Conservation (phyloP, 2,888 invertebrate species). For the Synergus laeviventris region DNA sequence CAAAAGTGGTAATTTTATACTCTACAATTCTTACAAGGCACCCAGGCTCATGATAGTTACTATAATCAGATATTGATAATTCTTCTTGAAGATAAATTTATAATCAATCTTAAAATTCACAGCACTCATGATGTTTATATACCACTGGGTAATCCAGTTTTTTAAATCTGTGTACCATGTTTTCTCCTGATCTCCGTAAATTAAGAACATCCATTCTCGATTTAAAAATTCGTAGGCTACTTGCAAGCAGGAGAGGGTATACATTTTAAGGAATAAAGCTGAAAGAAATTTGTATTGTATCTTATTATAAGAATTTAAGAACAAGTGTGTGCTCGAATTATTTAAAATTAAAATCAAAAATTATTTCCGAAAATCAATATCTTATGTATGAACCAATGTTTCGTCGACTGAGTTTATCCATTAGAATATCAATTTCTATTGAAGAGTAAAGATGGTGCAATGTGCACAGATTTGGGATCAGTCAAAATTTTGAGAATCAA, state of each 20-base stretch:
- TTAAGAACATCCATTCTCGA: slow-evolving; percentile 49
- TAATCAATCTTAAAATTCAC: slow-evolving; percentile 3
- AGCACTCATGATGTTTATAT: slow-evolving; percentile 28
- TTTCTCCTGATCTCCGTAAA: slow-evolving; percentile 44
- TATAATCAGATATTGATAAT: slow-evolving; percentile 34
- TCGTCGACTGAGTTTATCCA: not conserved
- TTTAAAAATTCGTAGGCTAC: slow-evolving; percentile 49
- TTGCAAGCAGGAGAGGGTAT: slow-evolving; percentile 43
- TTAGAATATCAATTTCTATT: not conserved
- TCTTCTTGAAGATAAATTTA: slow-evolving; percentile 35
- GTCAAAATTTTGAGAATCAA: not conserved
- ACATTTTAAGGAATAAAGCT: slow-evolving; percentile 41
- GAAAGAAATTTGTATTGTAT: not conserved
- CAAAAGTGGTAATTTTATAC: not conserved
- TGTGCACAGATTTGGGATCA: not conserved
- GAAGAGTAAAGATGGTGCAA: not conserved
- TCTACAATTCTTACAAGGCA: slow-evolving; percentile 44
- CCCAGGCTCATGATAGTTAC: slow-evolving; percentile 38
- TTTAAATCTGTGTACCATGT: slow-evolving; percentile 47
- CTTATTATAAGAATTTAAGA: no score
- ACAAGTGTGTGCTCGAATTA: no score
- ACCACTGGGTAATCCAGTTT: slow-evolving; percentile 26
- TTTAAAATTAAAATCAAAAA: not conserved
- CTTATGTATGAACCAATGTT: not conserved
- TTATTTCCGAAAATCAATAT: not conserved